A percentile compares a stretch with the other conserved stretches of the same genome.
phyloP scores from a whole-genome alignment of 2,113 vertebrate species.

The Arizona elegans region DNA sequence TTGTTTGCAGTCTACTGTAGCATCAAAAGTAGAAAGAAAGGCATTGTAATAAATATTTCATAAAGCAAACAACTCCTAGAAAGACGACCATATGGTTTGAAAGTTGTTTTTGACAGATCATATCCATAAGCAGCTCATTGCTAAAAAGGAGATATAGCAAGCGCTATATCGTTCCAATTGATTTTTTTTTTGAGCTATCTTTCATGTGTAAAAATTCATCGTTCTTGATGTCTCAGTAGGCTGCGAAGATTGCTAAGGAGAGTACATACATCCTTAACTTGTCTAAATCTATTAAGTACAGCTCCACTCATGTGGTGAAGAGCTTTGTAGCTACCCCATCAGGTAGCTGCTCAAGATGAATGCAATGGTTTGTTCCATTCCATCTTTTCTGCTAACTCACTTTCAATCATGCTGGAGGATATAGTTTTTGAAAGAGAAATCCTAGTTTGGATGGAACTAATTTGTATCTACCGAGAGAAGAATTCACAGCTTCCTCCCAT shows the following conservation, averaged over 20 bases:
- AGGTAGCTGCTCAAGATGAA: neutral
- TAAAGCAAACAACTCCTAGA: neutral
- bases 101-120: neutral
- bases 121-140: neutral
- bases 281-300: neutral
- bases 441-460: slow-evolving; percentile 7
- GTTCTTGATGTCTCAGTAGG: neutral
- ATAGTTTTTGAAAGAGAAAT: neutral
- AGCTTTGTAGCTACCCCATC: neutral
- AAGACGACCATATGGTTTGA: neutral
- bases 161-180: neutral
- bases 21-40: neutral
- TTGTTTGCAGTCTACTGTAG: neutral
- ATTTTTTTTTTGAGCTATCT: neutral
- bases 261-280: neutral
- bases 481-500: slow-evolving; percentile 1
- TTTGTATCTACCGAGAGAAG: slow-evolving; percentile 11
- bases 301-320: neutral
- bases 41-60: neutral
- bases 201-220: neutral
- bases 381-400: neutral
- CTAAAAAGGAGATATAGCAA: neutral
- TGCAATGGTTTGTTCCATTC: neutral
- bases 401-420: neutral
- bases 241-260: neutral